Evolutionary conservation across 64 coral and sea anemone genomes (phyloP).

Genomic region (Stichodactyla helianthus): DNA sequence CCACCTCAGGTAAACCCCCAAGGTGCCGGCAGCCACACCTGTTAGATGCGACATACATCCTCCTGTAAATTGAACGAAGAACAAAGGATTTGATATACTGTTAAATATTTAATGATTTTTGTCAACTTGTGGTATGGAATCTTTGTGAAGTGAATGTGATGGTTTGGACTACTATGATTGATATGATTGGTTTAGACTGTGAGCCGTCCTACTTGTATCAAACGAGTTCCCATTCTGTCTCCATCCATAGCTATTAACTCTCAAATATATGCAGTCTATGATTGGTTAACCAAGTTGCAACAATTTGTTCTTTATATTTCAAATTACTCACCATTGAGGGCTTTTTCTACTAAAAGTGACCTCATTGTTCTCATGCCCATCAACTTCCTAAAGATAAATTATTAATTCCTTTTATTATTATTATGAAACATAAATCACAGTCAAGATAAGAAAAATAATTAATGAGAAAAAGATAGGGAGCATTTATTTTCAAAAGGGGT

Average conservation of each 20-base stretch:
- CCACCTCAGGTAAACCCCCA: constrained; percentile 81
- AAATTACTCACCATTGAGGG: constrained; percentile 47
- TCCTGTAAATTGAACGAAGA: constrained; percentile 13
- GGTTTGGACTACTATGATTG: too few relatives aligned
- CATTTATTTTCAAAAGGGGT: too few relatives aligned
- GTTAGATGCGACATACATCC: constrained; percentile 84
- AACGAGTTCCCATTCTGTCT: too few relatives aligned
- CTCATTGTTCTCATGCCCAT: constrained; percentile 80
- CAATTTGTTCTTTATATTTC: neutral
- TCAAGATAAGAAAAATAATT: too few relatives aligned
- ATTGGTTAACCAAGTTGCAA: neutral
- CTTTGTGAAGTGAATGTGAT: too few relatives aligned
- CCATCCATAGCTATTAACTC: too few relatives aligned
- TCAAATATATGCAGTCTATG: neutral
- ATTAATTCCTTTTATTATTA: neutral
- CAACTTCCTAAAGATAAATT: constrained; percentile 46
- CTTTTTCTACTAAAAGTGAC: constrained; percentile 66
- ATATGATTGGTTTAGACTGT: too few relatives aligned
- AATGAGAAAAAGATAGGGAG: too few relatives aligned
- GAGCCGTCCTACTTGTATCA: too few relatives aligned
- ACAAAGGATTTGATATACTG: neutral
- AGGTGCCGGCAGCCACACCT: constrained; percentile 69
- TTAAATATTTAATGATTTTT: too few relatives aligned
- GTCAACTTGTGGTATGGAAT: too few relatives aligned
- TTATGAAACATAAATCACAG: neutral